phyloP scores from a whole-genome alignment of 2,797 vertebrate species.

The Rhodeus uyekii region DNA sequence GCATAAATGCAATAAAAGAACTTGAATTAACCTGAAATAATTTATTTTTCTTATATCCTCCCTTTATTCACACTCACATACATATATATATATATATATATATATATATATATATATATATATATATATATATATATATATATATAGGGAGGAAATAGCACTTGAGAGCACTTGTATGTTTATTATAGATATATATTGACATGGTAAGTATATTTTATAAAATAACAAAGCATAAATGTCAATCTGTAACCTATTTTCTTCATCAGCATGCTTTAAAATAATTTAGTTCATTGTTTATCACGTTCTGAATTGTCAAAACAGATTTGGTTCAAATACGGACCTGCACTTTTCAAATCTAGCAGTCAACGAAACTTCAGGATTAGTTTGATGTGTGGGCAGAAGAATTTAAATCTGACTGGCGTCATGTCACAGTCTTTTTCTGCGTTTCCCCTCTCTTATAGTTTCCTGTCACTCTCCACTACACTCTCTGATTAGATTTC shows the following conservation, averaged over 20 bases:
- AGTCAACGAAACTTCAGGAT: background rate
- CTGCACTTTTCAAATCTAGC: background rate
- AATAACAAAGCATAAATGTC: background rate
- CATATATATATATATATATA: no score
- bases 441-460: background rate
- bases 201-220: no score
- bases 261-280: background rate
- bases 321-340: background rate
- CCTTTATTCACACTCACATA: no score
- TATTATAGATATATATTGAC: no score
- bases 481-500: background rate
- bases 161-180: no score
- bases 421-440: background rate
- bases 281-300: background rate
- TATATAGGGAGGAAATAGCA: no score
- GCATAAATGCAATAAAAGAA: background rate
- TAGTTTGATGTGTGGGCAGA: background rate
- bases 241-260: background rate
- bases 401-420: background rate
- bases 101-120: no score
- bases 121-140: background rate
- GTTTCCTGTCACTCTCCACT: constrained; percentile 16
- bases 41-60: no score
- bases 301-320: background rate
- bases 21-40: background rate